Evolutionary conservation across 2,113 vertebrate species (phyloP), one percentile per base, ranked within the genome.

Genomic region (Saiga tatarica): DNA sequence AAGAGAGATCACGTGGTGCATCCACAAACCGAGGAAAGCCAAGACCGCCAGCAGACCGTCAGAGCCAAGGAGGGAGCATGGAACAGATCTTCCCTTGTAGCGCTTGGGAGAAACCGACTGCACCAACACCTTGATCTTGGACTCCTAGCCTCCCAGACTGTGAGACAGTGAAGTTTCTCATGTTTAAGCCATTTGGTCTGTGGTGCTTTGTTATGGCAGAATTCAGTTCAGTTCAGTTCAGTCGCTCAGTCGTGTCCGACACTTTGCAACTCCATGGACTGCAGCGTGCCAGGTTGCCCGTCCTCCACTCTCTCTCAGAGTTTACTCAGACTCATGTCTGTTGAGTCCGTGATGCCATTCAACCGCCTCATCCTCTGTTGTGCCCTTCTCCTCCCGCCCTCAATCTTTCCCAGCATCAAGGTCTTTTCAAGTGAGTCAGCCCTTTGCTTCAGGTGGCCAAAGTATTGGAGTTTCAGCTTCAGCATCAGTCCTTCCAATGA

Each of bases 201-300:
- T 86, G 47, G 59, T 76, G 19, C 13, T 88, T 85, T 88, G 52
- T 90, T 74, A 71, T 21, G 42, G 59, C 1, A 4, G 39, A 55
- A 23, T 36, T 36, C 67, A 23, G 1, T 71, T 71, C 67, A 71
- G n/a, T 36, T 71, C 64, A 71, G 67, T 39, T 71, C n/a, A 71
- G 67, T 6, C 2, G 0, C n/a, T 71, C 67, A 71, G 19, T 71
- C 67, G 0, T 3, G n/a, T 71, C n/a, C 0, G 1, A 39, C 67
- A 23, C 10, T 23, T 39, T 39, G 67, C n/a, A 39, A 12, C 67
- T n/a, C 19, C 10, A n/a, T 21, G 33, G 33, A 67, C n/a, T 23
- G 67, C 19, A 71, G 67, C 19, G 39, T 11, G 19, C 67, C 5
- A 71, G 67, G 10, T 36, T 39, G 3, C 67, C 67, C 23, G 19